Conservation (phyloP, 2,113 vertebrate genomes). For the Phaethornis superciliosus region DNA sequence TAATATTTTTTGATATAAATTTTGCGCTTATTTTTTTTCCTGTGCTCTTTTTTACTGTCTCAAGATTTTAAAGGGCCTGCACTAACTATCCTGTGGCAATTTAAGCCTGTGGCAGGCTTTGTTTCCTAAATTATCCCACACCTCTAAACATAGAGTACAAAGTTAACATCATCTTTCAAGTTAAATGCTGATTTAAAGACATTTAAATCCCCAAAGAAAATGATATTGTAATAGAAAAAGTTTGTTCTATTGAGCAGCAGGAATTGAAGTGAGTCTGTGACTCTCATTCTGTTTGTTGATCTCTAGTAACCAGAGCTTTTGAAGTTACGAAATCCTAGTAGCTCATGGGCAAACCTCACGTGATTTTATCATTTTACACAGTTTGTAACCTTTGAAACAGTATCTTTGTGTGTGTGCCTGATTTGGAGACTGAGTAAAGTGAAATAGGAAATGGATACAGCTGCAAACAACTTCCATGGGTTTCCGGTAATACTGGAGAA, state of each 20-base stretch:
- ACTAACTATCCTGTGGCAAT: neutral
- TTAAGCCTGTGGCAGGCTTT: neutral
- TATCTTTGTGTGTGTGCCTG: conserved; percentile 30
- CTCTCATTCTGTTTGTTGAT: conserved; percentile 29
- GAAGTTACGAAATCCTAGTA: neutral
- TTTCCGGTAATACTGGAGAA: conserved; percentile 77
- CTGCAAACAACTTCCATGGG: conserved; percentile 85
- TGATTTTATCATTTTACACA: conserved; percentile 49
- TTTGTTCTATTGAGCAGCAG: neutral
- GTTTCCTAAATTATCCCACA: neutral
- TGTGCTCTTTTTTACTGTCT: neutral
- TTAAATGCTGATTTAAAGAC: neutral
- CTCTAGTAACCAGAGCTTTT: conserved; percentile 29
- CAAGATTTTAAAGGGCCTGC: neutral
- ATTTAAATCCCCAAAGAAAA: neutral
- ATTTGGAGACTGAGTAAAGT: conserved; percentile 64
- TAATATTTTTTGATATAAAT: neutral
- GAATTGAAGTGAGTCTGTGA: neutral
- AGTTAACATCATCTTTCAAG: neutral
- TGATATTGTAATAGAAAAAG: neutral
- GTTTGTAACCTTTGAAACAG: conserved; percentile 33
- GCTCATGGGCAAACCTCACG: neutral
- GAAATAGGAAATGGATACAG: conserved; percentile 82
- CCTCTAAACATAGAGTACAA: neutral
- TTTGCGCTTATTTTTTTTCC: neutral